Conservation (phyloP, 2,888 invertebrate species). For the Drosophila niveifrons region DNA sequence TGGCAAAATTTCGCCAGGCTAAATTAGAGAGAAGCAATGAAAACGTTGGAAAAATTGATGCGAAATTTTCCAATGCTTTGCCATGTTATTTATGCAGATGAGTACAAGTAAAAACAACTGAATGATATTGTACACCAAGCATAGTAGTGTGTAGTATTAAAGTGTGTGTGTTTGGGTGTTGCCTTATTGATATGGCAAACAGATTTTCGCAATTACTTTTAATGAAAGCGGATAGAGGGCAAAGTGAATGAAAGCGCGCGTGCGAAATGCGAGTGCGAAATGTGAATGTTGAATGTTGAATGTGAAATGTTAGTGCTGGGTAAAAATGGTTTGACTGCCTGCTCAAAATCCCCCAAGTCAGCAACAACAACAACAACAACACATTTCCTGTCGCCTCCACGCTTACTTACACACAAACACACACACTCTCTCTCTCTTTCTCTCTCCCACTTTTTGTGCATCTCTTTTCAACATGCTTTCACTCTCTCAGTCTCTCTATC, state of each 20-base stretch:
- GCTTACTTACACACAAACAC: neutral
- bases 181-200: slow-evolving; percentile 63
- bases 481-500: neutral
- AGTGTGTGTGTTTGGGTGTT: neutral
- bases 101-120: neutral
- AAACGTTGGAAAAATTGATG: neutral
- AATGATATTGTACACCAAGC: slow-evolving; percentile 18
- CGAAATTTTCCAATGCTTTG: neutral
- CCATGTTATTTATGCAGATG: no score
- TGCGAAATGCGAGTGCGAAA: slow-evolving; percentile 40
- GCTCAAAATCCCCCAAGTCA: slow-evolving; percentile 32
- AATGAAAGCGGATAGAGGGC: slow-evolving; percentile 56
- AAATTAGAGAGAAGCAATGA: neutral
- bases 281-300: slow-evolving; percentile 12
- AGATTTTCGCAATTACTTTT: slow-evolving; percentile 73
- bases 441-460: neutral
- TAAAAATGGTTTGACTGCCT: slow-evolving; percentile 27
- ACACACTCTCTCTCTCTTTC: neutral
- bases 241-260: slow-evolving; percentile 49
- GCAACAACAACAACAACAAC: slow-evolving; percentile 17
- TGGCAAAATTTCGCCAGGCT: no score
- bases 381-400: slow-evolving; percentile 22
- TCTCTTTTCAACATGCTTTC: no score
- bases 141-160: neutral
- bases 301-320: slow-evolving; percentile 40